These are phyloP conservation scores for Leucoraja ocellata DNA, from an alignment of 2,797 vertebrate species.

Conservation along the genomic window DNA sequence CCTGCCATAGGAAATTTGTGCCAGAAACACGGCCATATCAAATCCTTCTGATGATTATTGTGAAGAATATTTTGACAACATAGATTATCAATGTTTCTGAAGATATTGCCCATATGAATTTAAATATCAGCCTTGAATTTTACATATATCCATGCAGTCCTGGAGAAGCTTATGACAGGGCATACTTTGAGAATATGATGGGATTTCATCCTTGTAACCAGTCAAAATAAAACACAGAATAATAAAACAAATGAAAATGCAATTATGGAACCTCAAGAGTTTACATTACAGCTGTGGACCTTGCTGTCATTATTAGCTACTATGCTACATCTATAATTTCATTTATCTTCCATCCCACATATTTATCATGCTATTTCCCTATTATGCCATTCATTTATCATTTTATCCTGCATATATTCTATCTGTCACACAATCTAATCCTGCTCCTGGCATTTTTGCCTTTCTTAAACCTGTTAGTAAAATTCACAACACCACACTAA, in stretches of 20 bases:
- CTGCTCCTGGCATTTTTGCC: background rate
- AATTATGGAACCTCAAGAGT: background rate
- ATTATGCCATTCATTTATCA: background rate
- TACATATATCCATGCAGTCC: background rate
- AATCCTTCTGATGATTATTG: background rate
- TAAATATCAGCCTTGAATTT: background rate
- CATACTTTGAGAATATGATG: background rate
- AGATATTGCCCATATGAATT: background rate
- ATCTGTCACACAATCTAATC: background rate
- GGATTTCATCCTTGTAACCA: background rate
- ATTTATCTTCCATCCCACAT: background rate
- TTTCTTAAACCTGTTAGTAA: background rate
- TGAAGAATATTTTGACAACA: background rate
- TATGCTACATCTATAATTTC: background rate
- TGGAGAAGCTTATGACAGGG: background rate
- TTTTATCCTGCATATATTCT: background rate
- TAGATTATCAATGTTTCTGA: background rate
- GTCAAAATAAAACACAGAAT: no score
- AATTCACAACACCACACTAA: background rate
- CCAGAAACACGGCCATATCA: background rate
- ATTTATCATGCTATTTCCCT: background rate
- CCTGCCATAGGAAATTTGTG: background rate
- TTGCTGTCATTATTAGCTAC: background rate
- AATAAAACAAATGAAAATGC: background rate
- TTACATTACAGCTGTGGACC: background rate